Conservation (phyloP, 2,113 vertebrate genomes). For the Caretta caretta region DNA sequence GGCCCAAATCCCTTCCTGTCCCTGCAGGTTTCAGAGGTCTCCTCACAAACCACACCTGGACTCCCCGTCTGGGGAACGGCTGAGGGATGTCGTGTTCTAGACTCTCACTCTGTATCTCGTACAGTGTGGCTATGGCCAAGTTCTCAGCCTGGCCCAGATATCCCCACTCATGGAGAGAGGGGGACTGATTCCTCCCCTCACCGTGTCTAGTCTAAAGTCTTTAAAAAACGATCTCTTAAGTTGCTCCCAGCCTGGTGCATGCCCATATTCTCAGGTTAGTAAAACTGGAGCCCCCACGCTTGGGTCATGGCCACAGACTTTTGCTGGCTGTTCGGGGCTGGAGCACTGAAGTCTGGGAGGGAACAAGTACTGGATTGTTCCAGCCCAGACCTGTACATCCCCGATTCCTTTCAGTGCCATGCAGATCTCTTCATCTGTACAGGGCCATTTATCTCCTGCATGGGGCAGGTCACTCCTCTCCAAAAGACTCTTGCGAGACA, state of each 20-base stretch:
- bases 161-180: not conserved
- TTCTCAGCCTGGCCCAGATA: not conserved
- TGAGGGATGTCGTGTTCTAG: not conserved
- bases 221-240: not conserved
- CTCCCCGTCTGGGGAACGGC: not conserved
- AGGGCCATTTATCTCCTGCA: conserved; percentile 28
- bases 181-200: not conserved
- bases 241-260: not conserved
- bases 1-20: not conserved
- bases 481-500: conserved; percentile 76
- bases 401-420: fast-evolving
- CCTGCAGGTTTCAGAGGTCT: not conserved
- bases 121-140: not conserved
- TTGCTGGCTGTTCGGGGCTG: not conserved
- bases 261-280: not conserved
- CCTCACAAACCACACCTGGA: not conserved
- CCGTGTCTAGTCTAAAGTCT: not conserved
- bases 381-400: not conserved
- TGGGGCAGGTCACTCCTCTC: conserved; percentile 63
- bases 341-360: not conserved
- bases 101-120: not conserved
- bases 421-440: not conserved
- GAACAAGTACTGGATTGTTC: conserved; percentile 54
- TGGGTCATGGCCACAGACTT: not conserved
- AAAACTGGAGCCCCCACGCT: conserved; percentile 6